Evolutionary conservation across 2,888 invertebrate species (phyloP), one percentile per base, ranked within the genome.

Genomic region (Caenorhabditis drosophilae): DNA sequence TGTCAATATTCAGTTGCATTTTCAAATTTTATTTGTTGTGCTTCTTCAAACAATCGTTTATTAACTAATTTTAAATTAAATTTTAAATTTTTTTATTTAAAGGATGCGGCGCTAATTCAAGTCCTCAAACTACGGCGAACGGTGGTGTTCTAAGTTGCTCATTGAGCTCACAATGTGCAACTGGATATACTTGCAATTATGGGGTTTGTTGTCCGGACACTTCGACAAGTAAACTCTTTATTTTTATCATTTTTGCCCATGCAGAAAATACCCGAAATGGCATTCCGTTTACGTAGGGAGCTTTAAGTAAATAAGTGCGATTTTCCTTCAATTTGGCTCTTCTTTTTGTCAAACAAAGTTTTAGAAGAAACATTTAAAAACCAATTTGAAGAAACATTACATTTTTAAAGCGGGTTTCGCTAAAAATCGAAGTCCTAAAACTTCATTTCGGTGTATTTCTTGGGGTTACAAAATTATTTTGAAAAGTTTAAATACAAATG

Each of bases 71-170:
- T 31, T 31, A 31, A 31, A 12, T 31, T 31, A 9, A 31, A 9
- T 31, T 31, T 31, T 12, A 16, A 12, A 22, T 26, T 26, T 18
- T 36, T 9, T 9, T 11, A 22, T 35, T 35, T 53, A 18, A 34
- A 64, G 63, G 59, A 45, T 64, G 64, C 20, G 64, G 64, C 2
- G 38, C 54, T n/a, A 64, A 59, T 25, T 54, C 55, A 6, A 55
- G 55, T 9, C 59, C 64, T 26, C 64, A 64, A 56, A 27, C 58
- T 12, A 35, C 51, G 2, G 46, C 47, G 1, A 11, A 26, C 4
- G 64, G 64, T 12, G 54, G 51, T 34, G 44, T 59, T 34, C 55
- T 64, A 7, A 44, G 50, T 0, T 64, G 64, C 44, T 54, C 59
- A 6, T 42, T n/a, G 9, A 59, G 40, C 34, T 44, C 50, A 1